Percentiles rank a stretch among this genome's conserved stretches.
Evolutionary conservation across 2,113 vertebrate species (phyloP).

Genomic region (Mola mola): DNA sequence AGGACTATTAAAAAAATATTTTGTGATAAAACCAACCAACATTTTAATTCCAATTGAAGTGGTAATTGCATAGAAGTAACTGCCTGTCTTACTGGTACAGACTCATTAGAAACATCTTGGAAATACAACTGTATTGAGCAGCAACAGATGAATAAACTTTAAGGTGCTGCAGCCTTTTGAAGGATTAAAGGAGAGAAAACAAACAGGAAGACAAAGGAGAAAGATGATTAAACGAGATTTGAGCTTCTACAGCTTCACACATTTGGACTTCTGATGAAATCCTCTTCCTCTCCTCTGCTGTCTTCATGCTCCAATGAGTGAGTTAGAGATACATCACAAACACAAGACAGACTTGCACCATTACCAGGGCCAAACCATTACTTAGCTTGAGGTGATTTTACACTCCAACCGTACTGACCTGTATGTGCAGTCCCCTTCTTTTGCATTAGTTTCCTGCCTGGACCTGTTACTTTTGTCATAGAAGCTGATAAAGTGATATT

Average conservation of each 20-base stretch:
- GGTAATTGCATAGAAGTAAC: neutral
- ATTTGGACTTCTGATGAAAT: constrained; percentile 28
- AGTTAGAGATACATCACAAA: constrained; percentile 25
- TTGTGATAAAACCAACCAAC: constrained; percentile 11
- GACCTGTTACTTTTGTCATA: constrained; percentile 31
- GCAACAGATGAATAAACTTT: constrained; percentile 17
- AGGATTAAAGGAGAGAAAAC: neutral
- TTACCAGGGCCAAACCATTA: constrained; percentile 45
- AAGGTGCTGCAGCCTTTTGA: constrained; percentile 3
- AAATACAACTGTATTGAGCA: neutral
- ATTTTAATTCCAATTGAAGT: constrained; percentile 2
- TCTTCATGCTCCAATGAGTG: constrained; percentile 25
- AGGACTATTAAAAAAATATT: neutral
- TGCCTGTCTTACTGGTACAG: neutral
- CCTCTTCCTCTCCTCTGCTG: neutral
- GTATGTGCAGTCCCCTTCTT: constrained; percentile 19
- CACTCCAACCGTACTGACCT: constrained; percentile 16
- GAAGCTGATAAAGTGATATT: constrained; percentile 41
- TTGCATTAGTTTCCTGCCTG: constrained; percentile 26
- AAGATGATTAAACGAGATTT: constrained; percentile 35
- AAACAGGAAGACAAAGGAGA: neutral
- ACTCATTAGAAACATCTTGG: constrained; percentile 5
- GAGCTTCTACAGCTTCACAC: constrained; percentile 49
- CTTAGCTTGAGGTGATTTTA: constrained; percentile 51
- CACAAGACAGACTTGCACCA: constrained; percentile 30